Evolutionary conservation across 2,888 invertebrate species (phyloP), one percentile per base, ranked within the genome.

Genomic region (Epistrophella euchroma): DNA sequence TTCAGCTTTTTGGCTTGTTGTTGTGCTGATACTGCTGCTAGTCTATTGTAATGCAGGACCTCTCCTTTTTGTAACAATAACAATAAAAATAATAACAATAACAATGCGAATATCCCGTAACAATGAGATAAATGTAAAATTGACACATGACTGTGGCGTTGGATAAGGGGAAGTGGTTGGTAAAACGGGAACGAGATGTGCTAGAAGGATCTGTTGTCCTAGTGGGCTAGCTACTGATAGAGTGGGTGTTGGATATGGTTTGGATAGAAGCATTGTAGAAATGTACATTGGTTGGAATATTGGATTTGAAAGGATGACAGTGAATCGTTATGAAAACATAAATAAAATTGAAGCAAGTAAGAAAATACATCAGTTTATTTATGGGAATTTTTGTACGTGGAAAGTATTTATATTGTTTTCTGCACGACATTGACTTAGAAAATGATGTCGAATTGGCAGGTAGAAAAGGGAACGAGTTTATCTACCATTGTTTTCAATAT

Each of bases 111-210:
- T 85, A 85, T 85, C 75, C 68, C 75, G 71, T 85, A 76, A 80
- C 75, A 80, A 85, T 80, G 80, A 85, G 76, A 85, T 85, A 85
- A 80, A 85, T 85, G 80, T 80, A 85, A 85, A 84, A 76, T 85
- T 72, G 80, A 85, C 84, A 85, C 75, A 85, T 80, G 60, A 60
- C 60, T 60, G 60, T 60, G 50, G 19, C 22, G n/a, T n/a, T n/a
- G n/a, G n/a, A n/a, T n/a, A n/a, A n/a, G n/a, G n/a, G n/a, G n/a
- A n/a, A 45, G 13, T 62, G 66, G 71, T 52, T 75, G 7, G 71
- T 60, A 71, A 3, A 19, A 13, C 13, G 4, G 15, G 13, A 37
- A 3, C 3, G 17, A 35, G 32, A 45, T 45, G 6, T 64, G 11
- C 64, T 17, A 37, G 22, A 60, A 28, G 43, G 62, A 15, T 40